Evolutionary conservation across 2,113 vertebrate genomes (phyloP).

Genomic region (Damaliscus lunatus): DNA sequence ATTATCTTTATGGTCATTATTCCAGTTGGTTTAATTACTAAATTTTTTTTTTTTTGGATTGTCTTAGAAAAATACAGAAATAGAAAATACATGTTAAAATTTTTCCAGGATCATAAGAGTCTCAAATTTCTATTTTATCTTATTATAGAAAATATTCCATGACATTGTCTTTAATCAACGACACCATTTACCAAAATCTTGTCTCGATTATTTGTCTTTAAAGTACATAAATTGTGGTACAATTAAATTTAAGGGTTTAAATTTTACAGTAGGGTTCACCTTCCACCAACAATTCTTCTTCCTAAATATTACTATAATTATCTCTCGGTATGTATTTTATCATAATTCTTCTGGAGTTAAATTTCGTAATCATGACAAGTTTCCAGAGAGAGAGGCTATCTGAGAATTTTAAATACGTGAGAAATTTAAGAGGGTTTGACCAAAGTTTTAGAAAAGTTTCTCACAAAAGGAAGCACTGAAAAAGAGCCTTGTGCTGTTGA

Average conservation of each 20-base stretch:
- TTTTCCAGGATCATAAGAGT: background rate
- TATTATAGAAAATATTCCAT: background rate
- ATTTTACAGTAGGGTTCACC: background rate
- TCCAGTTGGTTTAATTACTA: background rate
- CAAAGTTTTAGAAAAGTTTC: background rate
- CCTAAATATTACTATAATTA: background rate
- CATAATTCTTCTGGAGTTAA: background rate
- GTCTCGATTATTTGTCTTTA: constrained; percentile 12
- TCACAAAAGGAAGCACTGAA: background rate
- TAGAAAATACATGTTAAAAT: background rate
- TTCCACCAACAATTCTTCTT: background rate
- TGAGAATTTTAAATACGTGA: background rate
- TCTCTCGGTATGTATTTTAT: background rate
- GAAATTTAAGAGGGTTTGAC: background rate
- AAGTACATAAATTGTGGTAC: background rate
- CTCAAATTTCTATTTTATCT: constrained; percentile 11
- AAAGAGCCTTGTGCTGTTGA: background rate
- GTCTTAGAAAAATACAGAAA: constrained; percentile 2
- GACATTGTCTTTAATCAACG: constrained; percentile 14
- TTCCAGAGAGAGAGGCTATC: background rate
- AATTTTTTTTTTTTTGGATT: background rate
- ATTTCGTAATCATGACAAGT: background rate
- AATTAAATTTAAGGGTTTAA: constrained; percentile 29
- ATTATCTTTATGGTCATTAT: background rate
- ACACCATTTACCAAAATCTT: background rate